These are phyloP conservation scores for Aphaenogaster rudis DNA, from an alignment of 1,140 invertebrate genomes.

Conservation along the genomic window DNA sequence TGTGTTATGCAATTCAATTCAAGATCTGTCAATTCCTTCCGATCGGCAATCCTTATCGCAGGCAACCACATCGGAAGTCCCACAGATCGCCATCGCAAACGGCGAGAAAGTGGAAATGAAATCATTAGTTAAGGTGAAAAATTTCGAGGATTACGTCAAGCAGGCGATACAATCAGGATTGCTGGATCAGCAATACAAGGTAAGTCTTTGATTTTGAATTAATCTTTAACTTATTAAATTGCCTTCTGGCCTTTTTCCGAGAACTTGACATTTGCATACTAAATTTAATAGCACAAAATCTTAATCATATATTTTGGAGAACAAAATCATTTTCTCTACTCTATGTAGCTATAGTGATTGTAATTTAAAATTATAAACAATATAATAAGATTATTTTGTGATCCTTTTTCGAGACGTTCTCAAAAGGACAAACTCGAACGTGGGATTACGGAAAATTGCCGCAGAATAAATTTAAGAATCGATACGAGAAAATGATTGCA, in stretches of 20 bases:
- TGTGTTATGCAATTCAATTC: not conserved
- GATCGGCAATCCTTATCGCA: not conserved
- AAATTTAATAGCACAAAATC: not conserved
- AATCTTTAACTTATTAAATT: not conserved
- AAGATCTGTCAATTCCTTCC: not conserved
- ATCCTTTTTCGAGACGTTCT: slow-evolving; percentile 71
- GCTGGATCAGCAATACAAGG: slow-evolving; percentile 74
- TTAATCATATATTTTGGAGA: not conserved
- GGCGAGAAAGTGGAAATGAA: slow-evolving; percentile 21
- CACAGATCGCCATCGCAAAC: not conserved
- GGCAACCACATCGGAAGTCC: not conserved
- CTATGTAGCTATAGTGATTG: not conserved
- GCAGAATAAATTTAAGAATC: slow-evolving; percentile 91
- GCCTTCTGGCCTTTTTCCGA: not conserved
- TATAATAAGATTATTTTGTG: not conserved
- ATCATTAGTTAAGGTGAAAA: slow-evolving; percentile 68
- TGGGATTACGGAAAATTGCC: slow-evolving; percentile 76
- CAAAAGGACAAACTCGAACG: slow-evolving; percentile 76
- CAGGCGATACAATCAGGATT: slow-evolving; percentile 69
- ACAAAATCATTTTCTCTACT: not conserved
- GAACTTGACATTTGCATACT: not conserved
- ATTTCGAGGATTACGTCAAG: slow-evolving; percentile 78
- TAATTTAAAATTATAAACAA: not conserved
- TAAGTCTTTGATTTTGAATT: slow-evolving; percentile 45
- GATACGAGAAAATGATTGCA: slow-evolving; percentile 92